Conservation (phyloP, 1,140 invertebrate genomes). For the Cryptotermes secundus region DNA sequence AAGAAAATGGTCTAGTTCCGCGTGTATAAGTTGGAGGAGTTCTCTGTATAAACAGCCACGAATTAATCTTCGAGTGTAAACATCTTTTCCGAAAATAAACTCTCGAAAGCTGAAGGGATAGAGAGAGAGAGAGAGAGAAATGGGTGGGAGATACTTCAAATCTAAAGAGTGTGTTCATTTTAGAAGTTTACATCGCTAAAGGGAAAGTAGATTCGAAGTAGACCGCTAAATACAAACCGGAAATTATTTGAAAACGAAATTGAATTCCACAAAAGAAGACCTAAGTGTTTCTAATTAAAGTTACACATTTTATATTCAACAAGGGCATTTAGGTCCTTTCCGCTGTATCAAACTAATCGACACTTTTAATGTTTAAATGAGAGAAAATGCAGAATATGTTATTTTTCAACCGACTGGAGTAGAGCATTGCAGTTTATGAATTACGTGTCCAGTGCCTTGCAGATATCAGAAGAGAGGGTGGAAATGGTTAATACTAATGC, state of each 20-base stretch:
- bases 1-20: background rate
- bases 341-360: background rate
- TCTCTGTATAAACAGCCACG: background rate
- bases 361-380: background rate
- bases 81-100: slow-evolving; percentile 12
- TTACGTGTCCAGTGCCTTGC: too few species aligned
- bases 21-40: background rate
- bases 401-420: too few species aligned
- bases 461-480: too few species aligned
- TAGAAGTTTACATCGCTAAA: background rate
- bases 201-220: background rate
- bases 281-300: background rate
- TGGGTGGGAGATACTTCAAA: background rate
- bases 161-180: background rate
- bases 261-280: background rate
- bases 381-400: background rate
- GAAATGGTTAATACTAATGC: too few species aligned
- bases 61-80: slow-evolving; percentile 11
- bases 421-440: too few species aligned
- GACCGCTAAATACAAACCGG: slow-evolving; percentile 1
- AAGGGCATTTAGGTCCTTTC: background rate
- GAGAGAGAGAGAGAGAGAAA: background rate
- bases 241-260: background rate
- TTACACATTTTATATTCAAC: background rate
- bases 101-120: background rate